Percentiles rank a stretch among this genome's conserved stretches.
Evolutionary conservation across 2,888 invertebrate species (phyloP).

Genomic region (Cephus rjabovi): DNA sequence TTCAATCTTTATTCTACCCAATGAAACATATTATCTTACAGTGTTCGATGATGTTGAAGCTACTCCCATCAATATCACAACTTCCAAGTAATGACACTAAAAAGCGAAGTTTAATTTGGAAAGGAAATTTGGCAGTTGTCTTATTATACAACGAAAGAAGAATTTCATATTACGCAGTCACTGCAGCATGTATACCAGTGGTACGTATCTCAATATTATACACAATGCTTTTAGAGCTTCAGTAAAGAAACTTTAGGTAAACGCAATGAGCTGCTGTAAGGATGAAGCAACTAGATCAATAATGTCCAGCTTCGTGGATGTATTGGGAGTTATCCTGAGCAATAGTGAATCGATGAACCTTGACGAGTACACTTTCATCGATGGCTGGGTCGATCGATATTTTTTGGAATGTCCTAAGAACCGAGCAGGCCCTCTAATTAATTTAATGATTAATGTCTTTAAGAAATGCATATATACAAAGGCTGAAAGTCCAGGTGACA

Average conservation of each 20-base stretch:
- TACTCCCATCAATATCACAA: constrained; percentile 43
- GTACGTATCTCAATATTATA: not conserved
- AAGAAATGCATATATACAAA: constrained; percentile 41
- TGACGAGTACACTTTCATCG: constrained; percentile 51
- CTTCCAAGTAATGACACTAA: constrained; percentile 29
- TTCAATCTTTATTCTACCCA: not conserved
- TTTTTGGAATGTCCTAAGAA: constrained; percentile 53
- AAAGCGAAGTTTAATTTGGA: constrained; percentile 53
- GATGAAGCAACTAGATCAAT: constrained; percentile 53
- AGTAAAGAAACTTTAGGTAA: constrained; percentile 38
- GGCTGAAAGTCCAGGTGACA: constrained; percentile 32
- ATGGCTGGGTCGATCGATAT: constrained; percentile 62
- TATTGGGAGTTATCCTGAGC: constrained; percentile 45
- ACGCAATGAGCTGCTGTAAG: constrained; percentile 54
- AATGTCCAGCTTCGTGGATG: constrained; percentile 57
- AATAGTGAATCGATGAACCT: constrained; percentile 43
- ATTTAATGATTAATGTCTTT: constrained; percentile 46
- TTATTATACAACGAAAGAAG: constrained; percentile 51
- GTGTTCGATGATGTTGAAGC: constrained; percentile 56
- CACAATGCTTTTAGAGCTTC: not conserved
- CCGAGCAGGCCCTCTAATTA: constrained; percentile 45
- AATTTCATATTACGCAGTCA: not conserved
- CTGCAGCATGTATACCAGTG: not conserved
- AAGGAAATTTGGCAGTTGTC: constrained; percentile 53
- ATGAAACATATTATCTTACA: constrained; percentile 26